A percentile compares a stretch with the other conserved stretches of the same genome.
phyloP scores from a whole-genome alignment of 2,113 vertebrate genomes.

The Neoarius graeffei region DNA sequence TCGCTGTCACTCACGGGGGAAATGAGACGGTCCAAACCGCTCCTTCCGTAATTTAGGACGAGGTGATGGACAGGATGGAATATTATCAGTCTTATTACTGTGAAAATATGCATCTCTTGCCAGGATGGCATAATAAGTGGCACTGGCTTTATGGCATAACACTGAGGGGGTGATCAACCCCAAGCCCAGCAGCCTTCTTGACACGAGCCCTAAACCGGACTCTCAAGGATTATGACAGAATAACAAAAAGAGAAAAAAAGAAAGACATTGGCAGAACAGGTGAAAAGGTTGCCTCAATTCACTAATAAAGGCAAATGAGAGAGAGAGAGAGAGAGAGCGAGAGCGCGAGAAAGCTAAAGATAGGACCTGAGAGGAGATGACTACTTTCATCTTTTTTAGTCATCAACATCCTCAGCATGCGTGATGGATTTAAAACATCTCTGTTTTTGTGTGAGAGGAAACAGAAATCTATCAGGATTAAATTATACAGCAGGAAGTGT shows the following conservation, averaged over 20 bases:
- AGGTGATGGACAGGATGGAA: conserved; percentile 23
- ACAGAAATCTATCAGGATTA: conserved; percentile 56
- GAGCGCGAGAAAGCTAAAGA: not conserved
- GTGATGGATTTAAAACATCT: conserved; percentile 21
- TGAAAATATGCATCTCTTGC: conserved; percentile 25
- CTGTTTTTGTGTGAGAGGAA: conserved; percentile 11
- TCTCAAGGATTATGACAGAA: conserved; percentile 6
- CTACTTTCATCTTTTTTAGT: conserved; percentile 15
- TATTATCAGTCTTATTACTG: conserved; percentile 49
- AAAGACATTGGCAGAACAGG: not conserved
- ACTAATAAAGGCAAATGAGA: conserved; percentile 17
- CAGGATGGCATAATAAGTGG: conserved; percentile 13
- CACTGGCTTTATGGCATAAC: not conserved
- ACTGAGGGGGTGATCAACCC: conserved; percentile 22
- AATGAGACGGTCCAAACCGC: conserved; percentile 27
- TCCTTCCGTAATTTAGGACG: conserved; percentile 32
- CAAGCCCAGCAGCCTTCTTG: conserved; percentile 25
- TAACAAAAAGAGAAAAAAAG: not conserved
- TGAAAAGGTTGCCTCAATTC: not conserved
- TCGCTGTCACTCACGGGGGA: conserved; percentile 37
- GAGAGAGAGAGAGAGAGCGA: not conserved
- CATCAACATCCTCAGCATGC: conserved; percentile 24
- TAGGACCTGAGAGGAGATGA: conserved; percentile 1
- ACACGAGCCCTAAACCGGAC: conserved; percentile 1
- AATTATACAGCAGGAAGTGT: conserved; percentile 42